A percentile compares a stretch with the other conserved stretches of the same genome.
Evolutionary conservation across 2,888 invertebrate species (phyloP).

Genomic region (Pachymerium ferrugineum): DNA sequence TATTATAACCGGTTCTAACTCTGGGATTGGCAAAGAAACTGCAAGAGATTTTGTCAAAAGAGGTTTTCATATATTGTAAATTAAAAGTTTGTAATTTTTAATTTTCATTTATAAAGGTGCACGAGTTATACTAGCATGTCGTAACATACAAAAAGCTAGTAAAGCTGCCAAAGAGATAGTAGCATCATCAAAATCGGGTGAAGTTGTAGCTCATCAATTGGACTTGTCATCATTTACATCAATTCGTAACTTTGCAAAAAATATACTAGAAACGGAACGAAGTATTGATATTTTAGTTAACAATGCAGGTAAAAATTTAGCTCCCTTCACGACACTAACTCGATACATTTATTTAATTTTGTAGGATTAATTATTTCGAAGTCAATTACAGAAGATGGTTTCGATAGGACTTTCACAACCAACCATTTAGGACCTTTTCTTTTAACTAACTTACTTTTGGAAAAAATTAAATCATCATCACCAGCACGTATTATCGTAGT

Average conservation of each 20-base stretch:
- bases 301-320: slow-evolving; percentile 34
- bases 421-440: slow-evolving; percentile 38
- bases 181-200: too few species aligned
- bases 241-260: slow-evolving; percentile 8
- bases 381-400: slow-evolving; percentile 38
- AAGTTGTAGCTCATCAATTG: background rate
- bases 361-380: slow-evolving; percentile 27
- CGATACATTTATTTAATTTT: background rate
- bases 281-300: slow-evolving; percentile 34
- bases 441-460: slow-evolving; percentile 36
- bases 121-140: too few species aligned
- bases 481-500: slow-evolving; percentile 49
- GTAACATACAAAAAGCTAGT: background rate
- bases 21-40: slow-evolving; percentile 17
- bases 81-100: background rate
- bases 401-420: slow-evolving; percentile 37
- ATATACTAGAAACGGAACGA: slow-evolving; percentile 1
- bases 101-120: too few species aligned
- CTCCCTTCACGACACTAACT: background rate
- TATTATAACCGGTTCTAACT: background rate
- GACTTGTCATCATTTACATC: slow-evolving; percentile 2
- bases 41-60: slow-evolving; percentile 2
- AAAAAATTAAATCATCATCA: slow-evolving; percentile 38
- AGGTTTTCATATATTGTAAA: background rate
- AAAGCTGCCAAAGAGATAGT: background rate